A percentile compares a stretch with the other conserved stretches of the same genome.
These are phyloP conservation scores for Callyntrura sp. DNA, from an alignment of 2,888 invertebrate genomes.

Conservation along the genomic window DNA sequence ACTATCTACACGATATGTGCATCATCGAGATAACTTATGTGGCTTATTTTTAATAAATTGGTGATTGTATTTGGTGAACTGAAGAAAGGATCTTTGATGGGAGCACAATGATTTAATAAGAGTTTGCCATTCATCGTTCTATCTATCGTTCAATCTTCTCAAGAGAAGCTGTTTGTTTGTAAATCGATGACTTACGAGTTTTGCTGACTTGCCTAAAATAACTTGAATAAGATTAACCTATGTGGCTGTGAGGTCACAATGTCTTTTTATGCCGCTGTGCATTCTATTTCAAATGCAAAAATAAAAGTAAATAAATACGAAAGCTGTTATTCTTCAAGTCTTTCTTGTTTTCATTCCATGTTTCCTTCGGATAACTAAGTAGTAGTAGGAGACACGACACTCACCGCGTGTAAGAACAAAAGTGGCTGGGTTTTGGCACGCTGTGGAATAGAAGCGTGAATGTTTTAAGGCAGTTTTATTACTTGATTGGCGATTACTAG, in stretches of 20 bases:
- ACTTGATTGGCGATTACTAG: not conserved
- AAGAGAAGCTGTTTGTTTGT: not conserved
- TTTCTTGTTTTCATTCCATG: not conserved
- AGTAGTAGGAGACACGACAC: too few species aligned
- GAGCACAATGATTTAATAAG: constrained; percentile 18
- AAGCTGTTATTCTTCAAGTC: not conserved
- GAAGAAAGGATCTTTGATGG: not conserved
- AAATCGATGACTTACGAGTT: not conserved
- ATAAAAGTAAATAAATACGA: not conserved
- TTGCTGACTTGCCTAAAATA: not conserved
- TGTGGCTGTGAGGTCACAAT: not conserved
- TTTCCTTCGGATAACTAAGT: too few species aligned
- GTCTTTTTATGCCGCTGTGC: not conserved
- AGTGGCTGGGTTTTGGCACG: not conserved
- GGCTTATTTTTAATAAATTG: not conserved
- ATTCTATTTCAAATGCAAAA: not conserved
- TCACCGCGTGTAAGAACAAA: not conserved
- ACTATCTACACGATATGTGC: not conserved
- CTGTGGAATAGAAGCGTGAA: not conserved
- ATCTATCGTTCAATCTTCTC: not conserved
- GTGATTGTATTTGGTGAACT: constrained; percentile 16
- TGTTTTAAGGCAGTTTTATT: not conserved
- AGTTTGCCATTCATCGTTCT: not conserved
- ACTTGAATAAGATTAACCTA: not conserved
- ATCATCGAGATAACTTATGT: not conserved